Percentiles rank a stretch among this genome's conserved stretches.
Evolutionary conservation across 2,888 invertebrate species (phyloP).

Genomic region (Mantis religiosa): DNA sequence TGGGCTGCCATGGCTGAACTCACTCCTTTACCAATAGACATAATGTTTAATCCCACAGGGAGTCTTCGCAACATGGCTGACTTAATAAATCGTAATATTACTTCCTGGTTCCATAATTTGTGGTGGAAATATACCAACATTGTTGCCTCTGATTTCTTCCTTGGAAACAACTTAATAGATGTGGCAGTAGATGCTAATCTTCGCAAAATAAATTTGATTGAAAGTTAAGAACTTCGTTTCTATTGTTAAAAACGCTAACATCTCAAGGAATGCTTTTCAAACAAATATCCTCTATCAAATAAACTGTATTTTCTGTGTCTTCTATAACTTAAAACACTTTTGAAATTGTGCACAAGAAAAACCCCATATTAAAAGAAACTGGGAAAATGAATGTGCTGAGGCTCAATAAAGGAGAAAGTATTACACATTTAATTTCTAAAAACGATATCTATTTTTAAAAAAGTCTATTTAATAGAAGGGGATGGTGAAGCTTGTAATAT

Average conservation of each 20-base stretch:
- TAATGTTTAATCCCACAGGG: slow-evolving; percentile 42
- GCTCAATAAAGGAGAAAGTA: background rate
- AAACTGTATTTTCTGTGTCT: too few species aligned
- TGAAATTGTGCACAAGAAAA: background rate
- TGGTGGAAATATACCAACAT: slow-evolving; percentile 48
- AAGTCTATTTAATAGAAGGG: background rate
- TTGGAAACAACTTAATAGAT: slow-evolving; percentile 49
- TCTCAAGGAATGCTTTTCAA: background rate
- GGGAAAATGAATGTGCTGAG: background rate
- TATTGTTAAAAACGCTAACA: background rate
- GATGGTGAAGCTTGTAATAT: background rate
- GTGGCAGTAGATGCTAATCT: slow-evolving; percentile 47
- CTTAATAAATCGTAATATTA: slow-evolving; percentile 45
- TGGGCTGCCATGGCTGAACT: slow-evolving; percentile 52
- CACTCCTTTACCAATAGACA: slow-evolving; percentile 46
- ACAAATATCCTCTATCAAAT: too few species aligned
- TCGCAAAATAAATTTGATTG: slow-evolving; percentile 8
- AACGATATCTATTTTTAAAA: background rate
- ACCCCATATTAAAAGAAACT: background rate
- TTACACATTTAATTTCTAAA: background rate
- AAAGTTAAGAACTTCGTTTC: background rate
- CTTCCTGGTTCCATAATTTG: slow-evolving; percentile 43
- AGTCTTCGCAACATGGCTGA: slow-evolving; percentile 48
- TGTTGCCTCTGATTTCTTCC: slow-evolving; percentile 50
- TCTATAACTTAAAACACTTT: background rate